phyloP scores from a whole-genome alignment of 2,888 invertebrate species.

The Tetragonisca angustula region DNA sequence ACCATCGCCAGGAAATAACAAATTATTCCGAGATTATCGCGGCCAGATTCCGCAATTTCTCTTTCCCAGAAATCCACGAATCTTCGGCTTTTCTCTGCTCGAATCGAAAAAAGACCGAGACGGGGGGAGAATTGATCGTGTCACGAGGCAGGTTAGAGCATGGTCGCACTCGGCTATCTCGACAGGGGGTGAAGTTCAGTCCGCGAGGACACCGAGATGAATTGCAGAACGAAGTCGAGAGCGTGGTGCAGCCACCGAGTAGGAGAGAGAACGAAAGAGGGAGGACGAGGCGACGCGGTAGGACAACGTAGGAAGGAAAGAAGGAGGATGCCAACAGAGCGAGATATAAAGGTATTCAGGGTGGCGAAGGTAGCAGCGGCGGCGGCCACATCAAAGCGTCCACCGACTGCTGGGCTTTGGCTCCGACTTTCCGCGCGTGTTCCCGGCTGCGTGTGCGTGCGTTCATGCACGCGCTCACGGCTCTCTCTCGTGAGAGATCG shows the following conservation, averaged over 20 bases:
- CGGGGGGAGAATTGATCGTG: background rate
- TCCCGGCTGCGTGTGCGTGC: conserved; percentile 68
- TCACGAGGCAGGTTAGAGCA: conserved; percentile 18
- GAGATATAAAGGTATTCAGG: conserved; percentile 79
- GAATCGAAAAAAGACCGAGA: background rate
- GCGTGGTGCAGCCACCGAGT: conserved; percentile 35
- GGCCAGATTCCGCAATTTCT: background rate
- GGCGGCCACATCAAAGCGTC: conserved; percentile 82
- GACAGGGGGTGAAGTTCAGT: conserved; percentile 50
- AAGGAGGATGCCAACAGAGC: conserved; percentile 47
- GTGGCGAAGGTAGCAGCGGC: conserved; percentile 76
- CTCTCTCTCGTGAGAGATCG: conserved; percentile 65
- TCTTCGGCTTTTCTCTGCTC: too few species aligned
- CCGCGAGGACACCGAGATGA: conserved; percentile 65
- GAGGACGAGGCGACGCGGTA: conserved; percentile 21
- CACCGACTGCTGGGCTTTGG: conserved; percentile 79
- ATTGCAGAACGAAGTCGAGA: conserved; percentile 73
- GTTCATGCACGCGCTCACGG: conserved; percentile 52
- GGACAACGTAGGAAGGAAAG: conserved; percentile 40
- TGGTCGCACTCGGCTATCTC: conserved; percentile 17
- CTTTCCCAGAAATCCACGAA: background rate
- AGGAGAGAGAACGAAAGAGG: conserved; percentile 38
- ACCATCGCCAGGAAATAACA: background rate
- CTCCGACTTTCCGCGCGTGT: conserved; percentile 72
- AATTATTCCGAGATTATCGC: background rate